phyloP scores from a whole-genome alignment of 2,113 vertebrate species.

The Silurus meridionalis region DNA sequence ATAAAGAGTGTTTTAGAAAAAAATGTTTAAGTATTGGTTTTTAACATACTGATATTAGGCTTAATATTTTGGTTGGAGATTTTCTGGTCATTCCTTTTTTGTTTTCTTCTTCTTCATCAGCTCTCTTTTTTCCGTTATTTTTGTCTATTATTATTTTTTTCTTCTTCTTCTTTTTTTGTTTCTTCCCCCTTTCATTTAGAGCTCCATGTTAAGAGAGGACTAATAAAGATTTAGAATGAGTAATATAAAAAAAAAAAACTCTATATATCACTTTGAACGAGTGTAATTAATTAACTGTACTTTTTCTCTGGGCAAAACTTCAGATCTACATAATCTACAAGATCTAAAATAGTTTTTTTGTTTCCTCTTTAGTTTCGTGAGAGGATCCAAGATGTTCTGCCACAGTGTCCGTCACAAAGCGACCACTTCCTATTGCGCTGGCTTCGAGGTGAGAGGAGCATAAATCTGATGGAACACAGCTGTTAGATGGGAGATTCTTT shows the following conservation, averaged over 20 bases:
- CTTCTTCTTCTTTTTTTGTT: not conserved
- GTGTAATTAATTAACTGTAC: not conserved
- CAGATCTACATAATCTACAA: not conserved
- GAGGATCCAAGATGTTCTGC: conserved; percentile 83
- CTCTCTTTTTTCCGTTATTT: no score
- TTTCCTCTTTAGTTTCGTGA: conserved; percentile 79
- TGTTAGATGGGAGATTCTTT: not conserved
- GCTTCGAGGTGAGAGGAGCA: conserved; percentile 84
- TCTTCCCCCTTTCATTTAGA: not conserved
- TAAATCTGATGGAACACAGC: not conserved
- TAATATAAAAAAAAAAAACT: not conserved
- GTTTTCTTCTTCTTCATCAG: not conserved
- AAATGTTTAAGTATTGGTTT: not conserved
- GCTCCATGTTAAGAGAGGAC: not conserved
- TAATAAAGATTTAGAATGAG: not conserved
- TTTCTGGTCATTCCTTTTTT: not conserved
- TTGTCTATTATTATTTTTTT: no score
- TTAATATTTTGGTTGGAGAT: not conserved
- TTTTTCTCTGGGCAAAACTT: not conserved
- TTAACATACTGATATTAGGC: not conserved
- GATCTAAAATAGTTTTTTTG: not conserved
- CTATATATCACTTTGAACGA: no score
- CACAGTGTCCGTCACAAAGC: conserved; percentile 79
- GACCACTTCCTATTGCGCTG: conserved; percentile 91
- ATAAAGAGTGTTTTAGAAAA: not conserved